Conservation (phyloP, 2,888 invertebrate species). For the Scaptomyza cyrtandrae region DNA sequence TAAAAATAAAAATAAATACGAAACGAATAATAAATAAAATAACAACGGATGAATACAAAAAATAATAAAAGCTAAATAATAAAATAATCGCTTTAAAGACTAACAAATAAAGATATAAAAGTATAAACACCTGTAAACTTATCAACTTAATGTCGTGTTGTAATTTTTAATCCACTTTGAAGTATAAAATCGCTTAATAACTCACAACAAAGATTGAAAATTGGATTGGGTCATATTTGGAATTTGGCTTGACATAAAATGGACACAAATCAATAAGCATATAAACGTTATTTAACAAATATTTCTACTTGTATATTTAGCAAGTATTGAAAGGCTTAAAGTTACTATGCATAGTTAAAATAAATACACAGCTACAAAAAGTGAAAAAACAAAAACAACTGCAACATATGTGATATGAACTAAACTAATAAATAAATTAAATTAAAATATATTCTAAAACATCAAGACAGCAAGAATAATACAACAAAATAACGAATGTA, state of each 20-base stretch:
- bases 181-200: conserved; percentile 13
- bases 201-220: not conserved
- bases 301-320: conserved; percentile 10
- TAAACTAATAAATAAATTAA: conserved; percentile 37
- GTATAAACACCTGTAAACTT: too few species aligned
- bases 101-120: not conserved
- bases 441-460: conserved; percentile 41
- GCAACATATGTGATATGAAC: conserved; percentile 74
- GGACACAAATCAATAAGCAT: conserved; percentile 26
- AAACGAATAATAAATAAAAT: not conserved
- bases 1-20: too few species aligned
- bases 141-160: too few species aligned
- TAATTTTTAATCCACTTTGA: conserved; percentile 9
- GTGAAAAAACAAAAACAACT: conserved; percentile 43
- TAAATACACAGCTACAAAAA: conserved; percentile 10
- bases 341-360: conserved; percentile 43
- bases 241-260: conserved; percentile 33
- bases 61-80: not conserved
- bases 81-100: not conserved
- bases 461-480: conserved; percentile 31
- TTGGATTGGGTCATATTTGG: not conserved
- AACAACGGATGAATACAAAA: not conserved
- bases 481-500: conserved; percentile 16
- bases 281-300: not conserved
- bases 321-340: conserved; percentile 30